Evolutionary conservation across 1,140 invertebrate genomes (phyloP), one percentile per base, ranked within the genome.

Genomic region (Marisa cornuarietis): DNA sequence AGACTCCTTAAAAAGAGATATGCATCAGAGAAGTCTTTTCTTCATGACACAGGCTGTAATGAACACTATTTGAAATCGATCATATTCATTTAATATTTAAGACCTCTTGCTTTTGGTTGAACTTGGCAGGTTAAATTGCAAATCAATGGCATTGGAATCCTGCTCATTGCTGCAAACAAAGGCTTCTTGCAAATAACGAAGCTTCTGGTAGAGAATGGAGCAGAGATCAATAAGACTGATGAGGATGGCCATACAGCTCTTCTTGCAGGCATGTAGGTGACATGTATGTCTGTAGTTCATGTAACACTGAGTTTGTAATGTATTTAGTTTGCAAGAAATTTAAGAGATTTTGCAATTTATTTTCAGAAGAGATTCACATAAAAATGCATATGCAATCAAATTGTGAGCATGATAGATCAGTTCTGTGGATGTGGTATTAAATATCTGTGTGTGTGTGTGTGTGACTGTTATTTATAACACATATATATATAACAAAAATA

Each of bases 151-250:
- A 68, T 84, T 20, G 85, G 81, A 16, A 80, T 83, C 49, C 71
- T 86, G n/a, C 83, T 84, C 26, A 73, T 84, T 14, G 82, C 85
- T 5, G 78, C 79, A 24, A 81, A 86, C 58, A 78, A 82, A 22
- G 85, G 85, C 11, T 79, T 85, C 71, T 76, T 65, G 22, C 79
- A 79, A 1, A 76, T 86, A 6, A 81, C 83, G 3, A 54, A 75
- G 18, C 18, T 85, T 6, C 78, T 86, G 61, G 54, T 86, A 11
- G 71, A 81, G 20, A 68, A 76, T 51, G 79, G 79, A 10, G 83
- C 84, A 31, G 66, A 82, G 69, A 75, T 79, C 13, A 71, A 86
- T 26, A 62, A 80, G 9, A 63, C 31, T n/a, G 79, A 83, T 22
- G 42, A 22, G 9, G 81, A 86, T n/a, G 80, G 79, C 31, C 81